Percentiles rank a stretch among this genome's conserved stretches.
phyloP scores from a whole-genome alignment of 2,113 vertebrate genomes.

The Callipepla californica region DNA sequence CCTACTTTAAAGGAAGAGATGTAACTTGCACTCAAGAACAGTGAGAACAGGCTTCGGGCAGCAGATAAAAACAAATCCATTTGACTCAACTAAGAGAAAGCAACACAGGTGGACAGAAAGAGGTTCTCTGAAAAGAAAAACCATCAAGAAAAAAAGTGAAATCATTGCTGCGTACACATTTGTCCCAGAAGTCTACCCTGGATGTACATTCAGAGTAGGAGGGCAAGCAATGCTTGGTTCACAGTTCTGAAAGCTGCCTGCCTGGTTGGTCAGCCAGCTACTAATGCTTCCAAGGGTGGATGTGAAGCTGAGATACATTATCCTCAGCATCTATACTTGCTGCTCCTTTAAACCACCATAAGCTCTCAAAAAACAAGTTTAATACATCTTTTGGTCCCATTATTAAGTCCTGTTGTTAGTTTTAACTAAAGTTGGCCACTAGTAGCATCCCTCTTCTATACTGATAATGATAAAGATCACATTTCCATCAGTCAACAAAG shows the following conservation, averaged over 20 bases:
- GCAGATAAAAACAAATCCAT: background rate
- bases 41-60: background rate
- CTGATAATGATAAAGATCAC: background rate
- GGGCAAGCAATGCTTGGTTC: background rate
- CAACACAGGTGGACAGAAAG: too few species aligned
- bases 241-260: background rate
- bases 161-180: background rate
- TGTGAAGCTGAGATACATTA: background rate
- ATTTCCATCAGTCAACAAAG: background rate
- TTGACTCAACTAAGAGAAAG: background rate
- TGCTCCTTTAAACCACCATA: background rate
- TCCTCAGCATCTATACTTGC: background rate
- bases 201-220: background rate
- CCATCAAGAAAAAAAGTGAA: background rate
- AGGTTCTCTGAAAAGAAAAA: background rate
- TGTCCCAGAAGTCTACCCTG: too few species aligned
- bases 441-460: too few species aligned
- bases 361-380: background rate
- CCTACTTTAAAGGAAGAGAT: background rate
- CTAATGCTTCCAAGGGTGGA: background rate
- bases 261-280: background rate
- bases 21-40: background rate
- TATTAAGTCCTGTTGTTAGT: background rate
- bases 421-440: background rate
- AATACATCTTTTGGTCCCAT: background rate